Conservation (phyloP, 1,140 invertebrate species). For the Aethina tumida region DNA sequence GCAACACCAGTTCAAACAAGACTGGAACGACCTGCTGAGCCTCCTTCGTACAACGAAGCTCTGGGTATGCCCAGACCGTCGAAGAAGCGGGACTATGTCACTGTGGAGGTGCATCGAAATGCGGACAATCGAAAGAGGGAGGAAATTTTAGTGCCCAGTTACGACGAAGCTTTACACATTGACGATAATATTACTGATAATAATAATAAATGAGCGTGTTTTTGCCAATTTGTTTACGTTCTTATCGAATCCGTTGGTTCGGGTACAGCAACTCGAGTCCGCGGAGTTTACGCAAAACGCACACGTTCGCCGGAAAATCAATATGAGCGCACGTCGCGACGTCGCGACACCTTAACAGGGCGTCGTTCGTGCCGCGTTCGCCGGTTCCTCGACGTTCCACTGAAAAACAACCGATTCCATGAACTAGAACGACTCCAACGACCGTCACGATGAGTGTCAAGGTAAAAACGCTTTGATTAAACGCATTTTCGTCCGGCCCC, state of each 20-base stretch:
- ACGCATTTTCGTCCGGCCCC: no score
- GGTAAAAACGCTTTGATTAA: no score
- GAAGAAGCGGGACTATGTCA: not conserved
- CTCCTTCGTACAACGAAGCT: constrained; percentile 7
- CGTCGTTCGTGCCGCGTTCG: no score
- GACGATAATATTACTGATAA: not conserved
- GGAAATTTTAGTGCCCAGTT: not conserved
- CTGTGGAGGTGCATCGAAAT: not conserved
- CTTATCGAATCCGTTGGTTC: not conserved
- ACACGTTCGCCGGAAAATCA: not conserved
- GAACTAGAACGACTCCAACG: no score
- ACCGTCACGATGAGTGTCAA: no score
- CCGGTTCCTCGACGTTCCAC: no score
- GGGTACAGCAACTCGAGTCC: not conserved
- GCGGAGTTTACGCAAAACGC: not conserved
- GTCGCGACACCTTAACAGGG: no score
- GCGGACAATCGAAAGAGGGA: not conserved
- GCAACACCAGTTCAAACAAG: not conserved
- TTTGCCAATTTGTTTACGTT: no score
- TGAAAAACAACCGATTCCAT: no score
- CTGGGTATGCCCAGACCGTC: constrained; percentile 6
- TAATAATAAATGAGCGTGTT: no score
- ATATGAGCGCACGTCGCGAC: no score
- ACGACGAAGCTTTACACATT: not conserved
- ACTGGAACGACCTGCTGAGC: not conserved